These are phyloP conservation scores for Bostrychus sinensis DNA, from an alignment of 2,113 vertebrate genomes.

Conservation along the genomic window DNA sequence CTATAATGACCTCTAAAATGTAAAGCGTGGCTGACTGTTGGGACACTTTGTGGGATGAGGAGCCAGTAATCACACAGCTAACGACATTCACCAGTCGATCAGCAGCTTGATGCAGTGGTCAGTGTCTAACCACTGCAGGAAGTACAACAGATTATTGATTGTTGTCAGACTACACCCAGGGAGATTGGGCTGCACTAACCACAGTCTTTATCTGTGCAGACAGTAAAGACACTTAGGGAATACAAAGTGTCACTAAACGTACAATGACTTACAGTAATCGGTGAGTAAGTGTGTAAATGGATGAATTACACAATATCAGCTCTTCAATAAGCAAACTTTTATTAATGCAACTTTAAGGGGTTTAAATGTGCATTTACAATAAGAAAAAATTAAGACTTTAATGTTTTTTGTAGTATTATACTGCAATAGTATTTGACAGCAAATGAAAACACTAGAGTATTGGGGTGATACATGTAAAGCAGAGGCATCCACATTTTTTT, in stretches of 20 bases:
- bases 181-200: constrained; percentile 7
- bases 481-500: too few species aligned
- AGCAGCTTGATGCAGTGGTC: constrained; percentile 38
- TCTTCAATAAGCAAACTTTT: not conserved
- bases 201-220: constrained; percentile 11
- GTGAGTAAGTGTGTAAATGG: not conserved
- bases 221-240: not conserved
- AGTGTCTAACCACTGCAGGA: constrained; percentile 28
- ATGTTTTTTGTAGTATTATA: too few species aligned
- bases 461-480: too few species aligned
- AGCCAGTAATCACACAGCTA: constrained; percentile 40
- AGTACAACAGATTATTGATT: constrained; percentile 19
- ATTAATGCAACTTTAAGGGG: not conserved
- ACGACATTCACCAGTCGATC: constrained; percentile 56
- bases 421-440: too few species aligned
- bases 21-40: constrained; percentile 16
- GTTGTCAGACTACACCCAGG: constrained; percentile 15
- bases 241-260: not conserved
- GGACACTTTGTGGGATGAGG: constrained; percentile 18
- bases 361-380: not conserved
- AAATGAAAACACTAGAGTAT: too few species aligned
- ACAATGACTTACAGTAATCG: not conserved
- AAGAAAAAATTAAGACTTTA: not conserved
- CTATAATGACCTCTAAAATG: constrained; percentile 46
- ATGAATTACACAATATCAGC: not conserved